A percentile compares a stretch with the other conserved stretches of the same genome.
These are phyloP conservation scores for Gallinago jamesoni DNA, from an alignment of 2,113 vertebrate genomes.

Conservation along the genomic window DNA sequence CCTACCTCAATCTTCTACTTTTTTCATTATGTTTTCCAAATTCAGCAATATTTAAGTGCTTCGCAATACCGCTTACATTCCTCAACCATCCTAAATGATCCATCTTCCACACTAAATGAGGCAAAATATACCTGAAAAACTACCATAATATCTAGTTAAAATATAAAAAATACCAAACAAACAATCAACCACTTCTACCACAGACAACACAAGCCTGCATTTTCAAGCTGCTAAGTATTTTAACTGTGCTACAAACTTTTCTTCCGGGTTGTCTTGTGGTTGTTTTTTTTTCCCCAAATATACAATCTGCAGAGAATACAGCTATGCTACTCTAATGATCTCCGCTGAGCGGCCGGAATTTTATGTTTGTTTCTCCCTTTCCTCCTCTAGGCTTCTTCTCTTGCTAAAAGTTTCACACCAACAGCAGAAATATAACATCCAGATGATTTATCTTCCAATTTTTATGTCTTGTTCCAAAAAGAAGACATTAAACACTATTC, in stretches of 20 bases:
- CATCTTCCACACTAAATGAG: not conserved
- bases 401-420: not conserved
- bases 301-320: not conserved
- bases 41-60: not conserved
- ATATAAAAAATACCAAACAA: not conserved
- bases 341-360: fast-evolving
- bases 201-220: not conserved
- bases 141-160: not conserved
- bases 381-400: not conserved
- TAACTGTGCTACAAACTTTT: not conserved
- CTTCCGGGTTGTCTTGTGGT: not conserved
- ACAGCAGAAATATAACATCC: not conserved
- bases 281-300: not conserved
- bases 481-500: not conserved
- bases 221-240: not conserved
- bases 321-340: not conserved
- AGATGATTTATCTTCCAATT: not conserved
- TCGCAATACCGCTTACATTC: not conserved
- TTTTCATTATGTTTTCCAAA: not conserved
- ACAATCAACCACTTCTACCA: not conserved
- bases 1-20: not conserved
- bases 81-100: not conserved
- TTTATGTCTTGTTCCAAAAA: not conserved
- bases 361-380: not conserved
- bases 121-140: not conserved